Evolutionary conservation across 30 jellyfish, hydroid and myxozoan genomes (phyloP).

Genomic region (Aurelia sp.): DNA sequence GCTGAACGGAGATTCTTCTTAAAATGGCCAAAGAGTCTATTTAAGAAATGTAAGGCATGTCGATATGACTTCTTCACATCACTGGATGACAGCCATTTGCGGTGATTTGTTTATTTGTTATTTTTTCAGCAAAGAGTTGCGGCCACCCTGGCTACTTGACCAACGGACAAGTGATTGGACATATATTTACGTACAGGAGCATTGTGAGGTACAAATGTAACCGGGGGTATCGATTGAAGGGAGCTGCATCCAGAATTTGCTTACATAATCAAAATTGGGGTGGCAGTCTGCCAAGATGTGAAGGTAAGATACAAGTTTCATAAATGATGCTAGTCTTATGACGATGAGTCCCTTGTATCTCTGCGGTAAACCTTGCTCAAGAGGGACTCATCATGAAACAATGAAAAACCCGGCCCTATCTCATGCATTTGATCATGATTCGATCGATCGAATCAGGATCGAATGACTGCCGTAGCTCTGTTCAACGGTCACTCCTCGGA

Average conservation of each 20-base stretch:
- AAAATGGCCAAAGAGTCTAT: neutral
- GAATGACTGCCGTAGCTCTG: no score
- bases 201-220: constrained; percentile 1
- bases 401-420: no score
- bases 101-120: neutral
- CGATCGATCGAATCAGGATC: no score
- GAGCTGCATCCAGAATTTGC: constrained; percentile 4
- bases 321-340: no score
- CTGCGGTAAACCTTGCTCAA: no score
- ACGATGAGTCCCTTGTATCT: no score
- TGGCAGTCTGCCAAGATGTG: no score
- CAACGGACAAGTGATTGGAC: constrained; percentile 9
- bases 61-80: neutral
- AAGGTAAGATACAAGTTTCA: no score
- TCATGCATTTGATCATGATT: no score
- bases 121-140: constrained; percentile 15
- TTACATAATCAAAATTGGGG: constrained; percentile 2
- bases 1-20: no score
- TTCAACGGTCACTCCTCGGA: no score
- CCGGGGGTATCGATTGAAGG: constrained; percentile 8
- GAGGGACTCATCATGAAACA: no score
- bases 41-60: neutral
- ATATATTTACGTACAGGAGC: neutral
- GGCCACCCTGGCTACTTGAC: constrained; percentile 18
- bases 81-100: neutral